Base-by-base conservation (phyloP, 2,113 vertebrate genomes). In the Fregetta grallaria region DNA sequence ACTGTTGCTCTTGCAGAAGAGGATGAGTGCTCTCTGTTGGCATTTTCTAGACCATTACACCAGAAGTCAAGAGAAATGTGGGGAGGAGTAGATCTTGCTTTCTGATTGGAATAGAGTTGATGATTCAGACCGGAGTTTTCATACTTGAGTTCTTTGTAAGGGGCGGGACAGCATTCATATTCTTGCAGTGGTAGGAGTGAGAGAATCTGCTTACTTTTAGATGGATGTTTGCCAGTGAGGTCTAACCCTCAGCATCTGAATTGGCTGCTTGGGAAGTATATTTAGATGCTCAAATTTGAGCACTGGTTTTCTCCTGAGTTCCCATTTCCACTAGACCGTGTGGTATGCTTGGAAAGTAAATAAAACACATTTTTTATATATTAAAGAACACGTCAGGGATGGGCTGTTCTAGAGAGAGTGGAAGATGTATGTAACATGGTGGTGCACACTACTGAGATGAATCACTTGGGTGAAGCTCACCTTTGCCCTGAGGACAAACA, bases 301-400 rank as follows among this genome's bases (percentile, higher is more conserved):
- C 23, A 16, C 32, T 38, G 25, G 1, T 10, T 89, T 93, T 78
- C 50, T 83, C 14, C 32, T 21, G 34, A 61, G 53, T 42, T 13
- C 16, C 10, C 18, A 2, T 76, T 73, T n/a, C 47, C 58, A 50
- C 23, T 65, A 55, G 27, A 29, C 25, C n/a, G 7, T n/a, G 10
- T 47, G 34, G 32, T 55, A 65, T 25, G 9, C 23, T 66, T 75
- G 17, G 13, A 73, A 63, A 25, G 22, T 65, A 49, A 71, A 70
- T 53, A 70, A 70, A 65, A 12, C 15, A 23, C 13, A 12, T 25
- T 50, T 72, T 38, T 13, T 63, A 7, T n/a, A 5, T 68, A 9
- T 62, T 44, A 50, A 72, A 59, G n/a, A 73, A 21, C 20, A 42
- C 0, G 1, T 36, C 0, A 0, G 27, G n/a, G 10, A n/a, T 45